Conservation (phyloP, 2,888 invertebrate genomes). For the Enchytraeus crypticus region DNA sequence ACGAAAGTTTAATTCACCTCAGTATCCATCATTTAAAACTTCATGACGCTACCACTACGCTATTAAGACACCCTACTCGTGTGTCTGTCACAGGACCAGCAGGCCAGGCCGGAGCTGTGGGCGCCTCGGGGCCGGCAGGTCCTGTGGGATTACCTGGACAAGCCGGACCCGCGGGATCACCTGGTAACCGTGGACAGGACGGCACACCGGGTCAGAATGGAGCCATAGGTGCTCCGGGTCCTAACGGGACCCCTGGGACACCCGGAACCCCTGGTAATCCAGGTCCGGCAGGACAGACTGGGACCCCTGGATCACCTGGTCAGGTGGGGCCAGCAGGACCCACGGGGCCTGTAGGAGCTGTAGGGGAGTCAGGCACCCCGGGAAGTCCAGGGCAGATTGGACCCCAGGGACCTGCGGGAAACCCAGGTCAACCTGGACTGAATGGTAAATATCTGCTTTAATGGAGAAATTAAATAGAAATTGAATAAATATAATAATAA, state of each 20-base stretch:
- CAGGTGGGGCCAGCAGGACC: neutral
- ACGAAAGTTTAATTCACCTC: no score
- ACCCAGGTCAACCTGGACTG: slow-evolving; percentile 11
- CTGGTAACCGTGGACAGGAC: no score
- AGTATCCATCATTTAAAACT: no score
- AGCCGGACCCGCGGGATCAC: no score
- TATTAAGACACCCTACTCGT: no score
- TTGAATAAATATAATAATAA: no score
- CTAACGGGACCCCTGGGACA: neutral
- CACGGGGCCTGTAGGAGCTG: slow-evolving; percentile 5
- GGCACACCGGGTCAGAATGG: no score
- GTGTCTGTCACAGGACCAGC: slow-evolving; percentile 15
- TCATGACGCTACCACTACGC: no score
- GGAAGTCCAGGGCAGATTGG: neutral
- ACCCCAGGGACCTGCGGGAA: slow-evolving; percentile 16
- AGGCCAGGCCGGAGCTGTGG: slow-evolving; percentile 11
- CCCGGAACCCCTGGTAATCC: neutral
- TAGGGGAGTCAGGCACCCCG: neutral
- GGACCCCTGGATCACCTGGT: neutral
- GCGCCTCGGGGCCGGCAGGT: slow-evolving; percentile 4
- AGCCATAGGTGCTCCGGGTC: neutral
- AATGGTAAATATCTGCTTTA: no score
- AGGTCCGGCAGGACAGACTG: neutral
- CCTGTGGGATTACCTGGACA: slow-evolving; percentile 9
- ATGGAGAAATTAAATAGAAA: no score